Conservation (phyloP, 2,113 vertebrate genomes). For the Synodontis membranacea region DNA sequence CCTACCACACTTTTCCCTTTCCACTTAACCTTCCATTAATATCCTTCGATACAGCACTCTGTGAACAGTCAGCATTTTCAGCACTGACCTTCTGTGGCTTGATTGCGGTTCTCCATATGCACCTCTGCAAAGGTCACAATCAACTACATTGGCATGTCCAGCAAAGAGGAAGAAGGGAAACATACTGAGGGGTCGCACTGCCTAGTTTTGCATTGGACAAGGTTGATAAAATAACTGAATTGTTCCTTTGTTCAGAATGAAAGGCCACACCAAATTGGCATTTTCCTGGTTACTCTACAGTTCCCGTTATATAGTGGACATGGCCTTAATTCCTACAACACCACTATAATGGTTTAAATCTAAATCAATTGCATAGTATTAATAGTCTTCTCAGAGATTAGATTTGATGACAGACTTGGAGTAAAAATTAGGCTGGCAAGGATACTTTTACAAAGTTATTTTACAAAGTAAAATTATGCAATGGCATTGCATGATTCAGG, state of each 20-base stretch:
- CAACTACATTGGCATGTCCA: background rate
- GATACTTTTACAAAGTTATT: background rate
- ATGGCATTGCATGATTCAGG: background rate
- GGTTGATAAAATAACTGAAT: background rate
- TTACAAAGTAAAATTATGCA: background rate
- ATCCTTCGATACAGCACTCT: too few species aligned
- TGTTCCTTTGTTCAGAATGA: background rate
- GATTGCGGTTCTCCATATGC: background rate
- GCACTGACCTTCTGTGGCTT: too few species aligned
- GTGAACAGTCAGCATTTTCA: too few species aligned
- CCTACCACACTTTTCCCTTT: too few species aligned
- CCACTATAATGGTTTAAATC: background rate
- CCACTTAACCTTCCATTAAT: too few species aligned
- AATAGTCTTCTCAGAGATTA: background rate
- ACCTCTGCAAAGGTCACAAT: background rate
- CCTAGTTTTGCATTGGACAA: background rate
- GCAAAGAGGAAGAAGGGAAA: background rate
- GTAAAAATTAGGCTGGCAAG: background rate
- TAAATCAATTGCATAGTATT: background rate
- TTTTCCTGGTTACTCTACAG: background rate
- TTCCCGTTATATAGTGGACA: background rate
- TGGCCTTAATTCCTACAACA: background rate
- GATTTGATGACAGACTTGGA: background rate
- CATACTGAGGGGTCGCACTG: background rate
- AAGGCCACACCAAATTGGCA: background rate